phyloP scores from a whole-genome alignment of 2,113 vertebrate genomes.

The Nymphicus hollandicus region DNA sequence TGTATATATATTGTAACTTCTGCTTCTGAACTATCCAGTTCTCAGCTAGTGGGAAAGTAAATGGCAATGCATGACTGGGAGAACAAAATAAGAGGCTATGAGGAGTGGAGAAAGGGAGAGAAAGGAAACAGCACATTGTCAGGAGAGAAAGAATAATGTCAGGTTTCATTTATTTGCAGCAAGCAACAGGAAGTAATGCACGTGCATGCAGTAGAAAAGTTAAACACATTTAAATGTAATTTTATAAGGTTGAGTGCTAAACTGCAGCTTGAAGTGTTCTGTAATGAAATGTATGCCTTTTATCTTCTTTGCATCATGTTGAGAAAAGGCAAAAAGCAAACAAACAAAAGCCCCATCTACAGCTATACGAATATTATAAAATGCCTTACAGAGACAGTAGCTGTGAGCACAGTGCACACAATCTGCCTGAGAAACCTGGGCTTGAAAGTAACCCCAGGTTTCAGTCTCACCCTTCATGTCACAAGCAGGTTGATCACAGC shows the following conservation, averaged over 20 bases:
- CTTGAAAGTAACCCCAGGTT: background rate
- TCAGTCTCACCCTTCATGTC: background rate
- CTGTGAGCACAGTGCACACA: background rate
- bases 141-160: background rate
- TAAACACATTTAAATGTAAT: conserved; percentile 35
- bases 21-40: background rate
- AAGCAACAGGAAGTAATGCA: conserved; percentile 15
- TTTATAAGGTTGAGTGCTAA: conserved; percentile 32
- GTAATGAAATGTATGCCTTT: conserved; percentile 19
- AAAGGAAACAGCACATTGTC: background rate
- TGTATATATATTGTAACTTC: background rate
- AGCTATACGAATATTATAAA: background rate
- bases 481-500: background rate
- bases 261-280: background rate
- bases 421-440: background rate
- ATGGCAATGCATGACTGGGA: background rate
- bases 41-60: background rate
- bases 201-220: conserved; percentile 1
- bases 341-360: background rate
- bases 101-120: background rate
- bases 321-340: background rate
- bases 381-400: background rate
- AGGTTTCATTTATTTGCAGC: background rate
- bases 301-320: background rate
- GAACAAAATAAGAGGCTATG: background rate